Percentiles rank a stretch among this genome's conserved stretches.
These are phyloP conservation scores for Stenodema calcarata DNA, from an alignment of 2,888 invertebrate species.

Conservation along the genomic window DNA sequence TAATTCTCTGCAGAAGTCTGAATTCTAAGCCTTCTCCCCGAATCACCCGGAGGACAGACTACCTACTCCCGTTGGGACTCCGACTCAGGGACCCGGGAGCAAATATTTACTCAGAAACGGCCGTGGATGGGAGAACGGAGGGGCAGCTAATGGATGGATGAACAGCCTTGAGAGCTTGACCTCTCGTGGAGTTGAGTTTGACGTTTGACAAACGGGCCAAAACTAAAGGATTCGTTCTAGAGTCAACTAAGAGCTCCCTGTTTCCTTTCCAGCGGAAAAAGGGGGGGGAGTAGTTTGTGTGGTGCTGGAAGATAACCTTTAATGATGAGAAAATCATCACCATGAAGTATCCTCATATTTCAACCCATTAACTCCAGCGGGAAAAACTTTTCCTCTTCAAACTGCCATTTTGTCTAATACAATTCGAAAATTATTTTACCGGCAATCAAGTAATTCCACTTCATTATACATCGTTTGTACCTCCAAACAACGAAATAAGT, in stretches of 20 bases:
- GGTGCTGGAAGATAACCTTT: not conserved
- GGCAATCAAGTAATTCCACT: too few species aligned
- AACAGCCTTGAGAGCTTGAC: conserved; percentile 34
- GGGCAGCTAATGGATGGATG: conserved; percentile 28
- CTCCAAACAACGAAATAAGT: too few species aligned
- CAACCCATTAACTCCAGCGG: conserved; percentile 8
- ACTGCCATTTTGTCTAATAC: not conserved
- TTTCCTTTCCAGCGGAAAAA: not conserved
- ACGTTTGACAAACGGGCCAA: conserved; percentile 39
- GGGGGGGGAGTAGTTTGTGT: not conserved
- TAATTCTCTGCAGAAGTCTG: not conserved
- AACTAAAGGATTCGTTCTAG: conserved; percentile 35
- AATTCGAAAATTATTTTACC: too few species aligned
- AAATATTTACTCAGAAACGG: conserved; percentile 29
- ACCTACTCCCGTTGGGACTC: not conserved
- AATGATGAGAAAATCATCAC: conserved; percentile 31
- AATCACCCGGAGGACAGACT: not conserved
- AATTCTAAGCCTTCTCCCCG: not conserved
- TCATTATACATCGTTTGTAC: too few species aligned
- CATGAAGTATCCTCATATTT: not conserved
- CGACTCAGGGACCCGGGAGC: not conserved
- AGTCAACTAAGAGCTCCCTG: not conserved
- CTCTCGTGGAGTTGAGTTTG: conserved; percentile 22
- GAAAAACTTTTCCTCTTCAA: not conserved
- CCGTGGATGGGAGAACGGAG: not conserved